Percentiles rank a stretch among this genome's conserved stretches.
phyloP scores from a whole-genome alignment of 1,140 invertebrate genomes.

The Magallana angulata region DNA sequence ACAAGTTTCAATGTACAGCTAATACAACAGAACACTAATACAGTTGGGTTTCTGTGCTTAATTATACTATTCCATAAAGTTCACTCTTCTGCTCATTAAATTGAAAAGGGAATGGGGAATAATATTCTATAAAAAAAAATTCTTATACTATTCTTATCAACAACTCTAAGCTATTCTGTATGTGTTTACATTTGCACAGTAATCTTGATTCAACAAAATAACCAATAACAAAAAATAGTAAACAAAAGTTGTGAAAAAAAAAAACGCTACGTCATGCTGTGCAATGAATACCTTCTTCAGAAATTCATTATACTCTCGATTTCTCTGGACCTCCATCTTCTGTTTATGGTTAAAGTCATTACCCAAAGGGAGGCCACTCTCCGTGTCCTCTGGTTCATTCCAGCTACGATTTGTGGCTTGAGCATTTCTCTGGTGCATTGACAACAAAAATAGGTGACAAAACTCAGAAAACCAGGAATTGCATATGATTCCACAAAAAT shows the following conservation, averaged over 20 bases:
- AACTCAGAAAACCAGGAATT: neutral
- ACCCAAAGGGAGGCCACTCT: constrained; percentile 33
- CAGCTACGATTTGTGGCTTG: constrained; percentile 2
- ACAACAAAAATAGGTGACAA: constrained; percentile 11
- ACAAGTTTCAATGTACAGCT: neutral
- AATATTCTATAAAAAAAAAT: no score
- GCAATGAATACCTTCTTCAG: constrained; percentile 40
- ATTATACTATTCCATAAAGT: no score
- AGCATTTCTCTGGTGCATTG: constrained; percentile 42
- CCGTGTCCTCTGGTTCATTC: constrained; percentile 12
- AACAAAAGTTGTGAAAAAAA: neutral
- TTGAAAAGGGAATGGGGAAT: no score
- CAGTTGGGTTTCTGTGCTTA: no score
- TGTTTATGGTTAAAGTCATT: constrained; percentile 45
- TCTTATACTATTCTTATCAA: no score
- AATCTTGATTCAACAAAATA: no score
- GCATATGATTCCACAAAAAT: neutral
- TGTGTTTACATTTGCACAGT: no score
- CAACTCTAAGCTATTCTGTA: no score
- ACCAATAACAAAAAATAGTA: no score
- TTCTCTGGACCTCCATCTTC: constrained; percentile 54
- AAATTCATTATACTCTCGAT: constrained; percentile 58
- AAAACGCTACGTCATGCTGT: neutral
- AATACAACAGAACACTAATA: no score
- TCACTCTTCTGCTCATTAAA: no score